Conservation (phyloP, 2,888 invertebrate genomes). For the Odontomyia ornata region DNA sequence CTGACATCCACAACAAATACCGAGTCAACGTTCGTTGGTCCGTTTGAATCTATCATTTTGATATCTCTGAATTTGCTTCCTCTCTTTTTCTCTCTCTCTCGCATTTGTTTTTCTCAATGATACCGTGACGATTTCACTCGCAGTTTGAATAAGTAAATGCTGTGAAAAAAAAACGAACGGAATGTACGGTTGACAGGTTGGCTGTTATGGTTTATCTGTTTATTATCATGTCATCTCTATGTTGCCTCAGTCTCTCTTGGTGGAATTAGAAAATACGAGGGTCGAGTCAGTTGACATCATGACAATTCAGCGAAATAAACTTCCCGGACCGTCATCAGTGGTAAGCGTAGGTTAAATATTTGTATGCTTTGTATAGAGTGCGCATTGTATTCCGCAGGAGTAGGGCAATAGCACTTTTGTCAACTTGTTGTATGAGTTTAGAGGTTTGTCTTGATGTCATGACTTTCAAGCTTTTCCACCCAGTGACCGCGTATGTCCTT, state of each 20-base stretch:
- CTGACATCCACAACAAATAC: slow-evolving; percentile 26
- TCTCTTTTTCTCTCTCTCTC: no score
- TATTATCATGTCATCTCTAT: slow-evolving; percentile 33
- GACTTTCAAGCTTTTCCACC: slow-evolving; percentile 15
- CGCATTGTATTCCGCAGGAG: no score
- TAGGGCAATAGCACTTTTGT: neutral
- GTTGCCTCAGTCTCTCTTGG: neutral
- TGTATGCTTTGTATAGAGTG: no score
- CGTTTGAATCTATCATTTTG: slow-evolving; percentile 22
- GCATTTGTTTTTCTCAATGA: no score
- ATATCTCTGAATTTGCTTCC: neutral
- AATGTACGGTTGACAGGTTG: slow-evolving; percentile 14
- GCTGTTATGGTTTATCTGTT: slow-evolving; percentile 32
- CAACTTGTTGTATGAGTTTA: neutral
- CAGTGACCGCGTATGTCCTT: slow-evolving; percentile 21
- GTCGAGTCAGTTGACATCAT: neutral
- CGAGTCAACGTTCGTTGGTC: neutral
- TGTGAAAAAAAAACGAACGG: neutral
- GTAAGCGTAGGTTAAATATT: neutral
- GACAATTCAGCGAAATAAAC: slow-evolving; percentile 21
- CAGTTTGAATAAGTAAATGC: neutral
- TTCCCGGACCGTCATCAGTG: slow-evolving; percentile 3
- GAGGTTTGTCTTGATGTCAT: slow-evolving; percentile 18
- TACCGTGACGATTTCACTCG: neutral
- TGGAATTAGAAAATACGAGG: neutral